Evolutionary conservation across 1,140 invertebrate genomes (phyloP), one percentile per base, ranked within the genome.

Genomic region (Hyposmocoma kahamanoa): DNA sequence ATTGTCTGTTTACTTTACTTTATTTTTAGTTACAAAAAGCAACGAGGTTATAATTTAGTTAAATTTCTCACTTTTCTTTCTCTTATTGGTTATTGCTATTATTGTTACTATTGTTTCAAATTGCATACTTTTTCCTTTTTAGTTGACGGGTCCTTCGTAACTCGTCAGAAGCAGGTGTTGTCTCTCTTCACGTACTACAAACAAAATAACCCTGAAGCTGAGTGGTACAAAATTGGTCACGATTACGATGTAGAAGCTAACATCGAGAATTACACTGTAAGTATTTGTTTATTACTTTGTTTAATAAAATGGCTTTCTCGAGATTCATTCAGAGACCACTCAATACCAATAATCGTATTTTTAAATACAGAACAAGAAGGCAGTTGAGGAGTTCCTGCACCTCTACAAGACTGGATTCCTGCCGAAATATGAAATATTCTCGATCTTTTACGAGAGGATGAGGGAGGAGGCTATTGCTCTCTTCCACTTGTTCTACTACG

Each of bases 361-460:
- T 17, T 26, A 21, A n/a, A 48, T 61, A 13, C 48, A 90, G 89
- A 72, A 84, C 20, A 72, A 79, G 15, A 41, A 70, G 19, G 75
- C 72, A 21, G 88, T 90, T 15, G 82, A 90, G 41, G 78, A 90
- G 34, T 91, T 91, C 77, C 55, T 85, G 6, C 53, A 74, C n/a
- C 59, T 71, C 41, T 90, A 87, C 71, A 86, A 88, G 15, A 45
- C 78, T 11, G 88, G 85, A 8, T 71, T 84, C 28, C 45, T 89
- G 9, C 60, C 88, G 1, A 83, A 77, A 47, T 84, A 84, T 38
- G 77, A 86, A 45, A 75, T 89, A 24, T 92, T 90, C 68, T 87
- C 88, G 6, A 34, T 87, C 10, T 82, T 87, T 46, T 80, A 90
- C 41, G 76, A 84, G 3, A 77, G 66, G 10, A 73, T 88, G 11